Conservation (phyloP, 2,113 vertebrate genomes). For the Trichechus manatus region DNA sequence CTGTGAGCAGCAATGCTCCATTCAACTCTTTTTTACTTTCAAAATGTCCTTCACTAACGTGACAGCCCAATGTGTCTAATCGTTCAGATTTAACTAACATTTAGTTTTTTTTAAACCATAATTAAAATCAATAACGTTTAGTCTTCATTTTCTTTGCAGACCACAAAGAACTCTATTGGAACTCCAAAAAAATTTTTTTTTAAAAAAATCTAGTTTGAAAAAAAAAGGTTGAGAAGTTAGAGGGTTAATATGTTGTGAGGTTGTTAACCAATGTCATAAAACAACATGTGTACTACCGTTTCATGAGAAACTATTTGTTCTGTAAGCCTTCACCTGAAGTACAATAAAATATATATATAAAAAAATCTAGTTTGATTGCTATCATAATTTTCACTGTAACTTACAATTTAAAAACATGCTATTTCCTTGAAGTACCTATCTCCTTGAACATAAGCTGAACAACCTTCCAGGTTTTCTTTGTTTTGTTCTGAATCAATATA, state of each 20-base stretch:
- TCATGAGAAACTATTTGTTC: no score
- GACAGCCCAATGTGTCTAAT: not conserved
- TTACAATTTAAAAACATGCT: not conserved
- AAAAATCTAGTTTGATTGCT: not conserved
- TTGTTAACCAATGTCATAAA: no score
- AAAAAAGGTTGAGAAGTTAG: no score
- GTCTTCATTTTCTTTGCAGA: constrained; percentile 7
- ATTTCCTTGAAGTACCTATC: not conserved
- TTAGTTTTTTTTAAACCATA: not conserved
- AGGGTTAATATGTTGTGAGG: no score
- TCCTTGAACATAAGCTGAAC: not conserved
- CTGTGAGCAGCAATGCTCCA: not conserved
- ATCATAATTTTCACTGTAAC: not conserved
- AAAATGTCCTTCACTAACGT: not conserved
- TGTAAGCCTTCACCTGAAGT: no score
- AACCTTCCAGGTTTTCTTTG: not conserved
- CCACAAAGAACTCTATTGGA: not conserved
- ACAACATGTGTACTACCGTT: no score
- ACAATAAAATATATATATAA: no score
- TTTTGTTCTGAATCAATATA: not conserved
- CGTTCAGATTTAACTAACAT: not conserved
- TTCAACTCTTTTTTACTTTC: not conserved
- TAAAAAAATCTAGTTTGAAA: not conserved
- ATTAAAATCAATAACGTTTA: not conserved
- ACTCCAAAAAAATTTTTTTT: not conserved